Evolutionary conservation across 2,113 vertebrate genomes (phyloP).

Genomic region (pig (Sus scrofa)): T2T-Sscrofa CM000817.6:114330001-114330500

Average conservation of each 20-base stretch:
- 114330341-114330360: constrained; percentile 49
- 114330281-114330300: constrained; percentile 40
- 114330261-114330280: constrained; percentile 40
- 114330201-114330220: constrained; percentile 35
- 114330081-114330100: constrained; percentile 55
- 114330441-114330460: constrained; percentile 54
- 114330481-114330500: neutral
- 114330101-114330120: constrained; percentile 45
- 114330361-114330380: constrained; percentile 33
- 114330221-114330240: constrained; percentile 49
- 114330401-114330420: constrained; percentile 31
- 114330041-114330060: constrained; percentile 41
- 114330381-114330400: constrained; percentile 44
- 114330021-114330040: neutral
- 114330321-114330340: constrained; percentile 56
- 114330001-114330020: constrained; percentile 23
- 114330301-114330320: constrained; percentile 43
- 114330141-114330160: constrained; percentile 62
- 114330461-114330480: neutral
- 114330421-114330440: constrained; percentile 15
- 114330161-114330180: constrained; percentile 63
- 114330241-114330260: constrained; percentile 48
- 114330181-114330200: constrained; percentile 70
- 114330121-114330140: constrained; percentile 50
- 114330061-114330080: constrained; percentile 14